Percentiles rank a stretch among this genome's conserved stretches.
phyloP scores from a whole-genome alignment of 2,797 vertebrate species.

The Anomalospiza imberbis region DNA sequence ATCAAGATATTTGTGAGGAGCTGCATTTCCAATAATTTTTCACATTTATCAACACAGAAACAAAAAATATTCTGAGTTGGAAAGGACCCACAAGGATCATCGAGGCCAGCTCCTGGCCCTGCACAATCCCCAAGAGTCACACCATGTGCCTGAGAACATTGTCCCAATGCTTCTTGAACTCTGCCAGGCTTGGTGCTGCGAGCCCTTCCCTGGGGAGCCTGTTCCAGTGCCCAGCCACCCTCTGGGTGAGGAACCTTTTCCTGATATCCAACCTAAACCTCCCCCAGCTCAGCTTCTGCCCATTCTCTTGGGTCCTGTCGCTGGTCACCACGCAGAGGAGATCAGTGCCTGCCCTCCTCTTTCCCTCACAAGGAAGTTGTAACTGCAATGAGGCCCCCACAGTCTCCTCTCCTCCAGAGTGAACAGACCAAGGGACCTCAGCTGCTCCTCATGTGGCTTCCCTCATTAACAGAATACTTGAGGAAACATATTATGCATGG shows the following conservation, averaged over 20 bases:
- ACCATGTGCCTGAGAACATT: not conserved
- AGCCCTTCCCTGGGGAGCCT: not conserved
- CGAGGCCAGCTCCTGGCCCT: rapidly evolving
- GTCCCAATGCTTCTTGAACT: not conserved
- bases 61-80: not conserved
- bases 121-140: not conserved
- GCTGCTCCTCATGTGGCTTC: not conserved
- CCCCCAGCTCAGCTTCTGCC: not conserved
- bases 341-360: not conserved
- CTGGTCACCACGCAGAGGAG: rapidly evolving
- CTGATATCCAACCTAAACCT: not conserved
- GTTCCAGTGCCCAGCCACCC: not conserved
- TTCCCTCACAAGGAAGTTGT: rapidly evolving
- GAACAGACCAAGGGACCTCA: not conserved
- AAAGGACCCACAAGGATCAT: not conserved
- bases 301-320: not conserved
- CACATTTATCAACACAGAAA: not conserved
- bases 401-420: not conserved
- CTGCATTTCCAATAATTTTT: not conserved
- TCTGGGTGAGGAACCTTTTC: not conserved
- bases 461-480: not conserved
- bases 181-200: not conserved
- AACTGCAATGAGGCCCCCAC: not conserved
- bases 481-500: not conserved
- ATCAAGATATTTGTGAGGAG: not conserved